Base-by-base conservation (phyloP, 1,140 invertebrate species). In the Akabosia matsudoensis region DNA sequence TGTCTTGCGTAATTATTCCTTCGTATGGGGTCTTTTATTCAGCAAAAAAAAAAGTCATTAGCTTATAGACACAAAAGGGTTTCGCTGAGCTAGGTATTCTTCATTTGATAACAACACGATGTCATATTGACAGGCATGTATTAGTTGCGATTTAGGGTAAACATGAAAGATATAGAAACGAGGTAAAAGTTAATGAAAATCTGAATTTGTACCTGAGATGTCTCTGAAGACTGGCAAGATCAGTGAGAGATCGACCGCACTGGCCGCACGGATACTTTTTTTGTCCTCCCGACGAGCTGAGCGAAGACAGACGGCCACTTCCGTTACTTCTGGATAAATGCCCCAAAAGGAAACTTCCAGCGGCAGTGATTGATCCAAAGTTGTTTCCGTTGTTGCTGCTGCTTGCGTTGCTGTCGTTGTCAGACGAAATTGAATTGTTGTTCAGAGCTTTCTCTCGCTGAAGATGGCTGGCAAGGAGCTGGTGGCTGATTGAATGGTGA, bases 251-350 rank as follows among this genome's bases (percentile, higher is more conserved):
- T 30, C 80, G 33, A 54, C 80, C 80, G 30, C 80, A 81, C 33
- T 81, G 80, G 18, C 78, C 79, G 72, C 80, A 81, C 34, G 80
- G 80, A 61, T 81, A 81, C 52, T 81, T 81, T 30, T 78, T 79
- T 10, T 73, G 64, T 33, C 33, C n/a, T 3, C 71, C 71, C 7
- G 52, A 22, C 13, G 75, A 76, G 64, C 52, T 33, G 28, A 64
- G 24, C 1, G 75, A 73, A 24, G 70, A 56, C 24, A 56, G 37
- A 7, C 64, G 26, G 16, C 74, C 75, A 45, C 31, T 76, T 31
- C 72, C 73, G 0, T 61, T 70, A n/a, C 54, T 34, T 18, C 54
- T 31, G 10, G 79, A 75, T 22, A 79, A 71, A 61, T 79, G 79
- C 13, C 79, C 79, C 45, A 78, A 45, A 16, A 79, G 74, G 67